These are phyloP conservation scores for Capitella teleta DNA, from an alignment of 1,140 invertebrate species.

Conservation along the genomic window DNA sequence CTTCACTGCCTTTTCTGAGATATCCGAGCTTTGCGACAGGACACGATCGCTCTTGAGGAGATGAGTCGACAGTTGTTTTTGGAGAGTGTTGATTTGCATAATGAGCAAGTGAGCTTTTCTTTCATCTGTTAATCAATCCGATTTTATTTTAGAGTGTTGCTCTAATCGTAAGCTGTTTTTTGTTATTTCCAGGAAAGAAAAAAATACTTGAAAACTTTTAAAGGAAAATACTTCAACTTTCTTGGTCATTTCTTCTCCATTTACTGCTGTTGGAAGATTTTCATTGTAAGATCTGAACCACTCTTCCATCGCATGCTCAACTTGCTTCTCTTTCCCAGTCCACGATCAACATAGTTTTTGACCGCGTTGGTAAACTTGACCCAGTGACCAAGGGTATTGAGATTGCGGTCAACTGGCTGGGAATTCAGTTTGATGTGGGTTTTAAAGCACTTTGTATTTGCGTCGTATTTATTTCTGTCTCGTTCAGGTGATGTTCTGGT, in stretches of 20 bases:
- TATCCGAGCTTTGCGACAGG: slow-evolving; percentile 53
- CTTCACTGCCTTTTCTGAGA: slow-evolving; percentile 19
- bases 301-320: no score
- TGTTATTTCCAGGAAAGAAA: slow-evolving; percentile 48
- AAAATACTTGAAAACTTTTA: slow-evolving; percentile 90
- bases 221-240: slow-evolving; percentile 98
- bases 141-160: neutral
- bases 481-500: slow-evolving; percentile 83
- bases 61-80: slow-evolving; percentile 86
- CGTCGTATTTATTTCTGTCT: neutral
- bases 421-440: slow-evolving; percentile 86
- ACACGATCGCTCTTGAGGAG: slow-evolving; percentile 81
- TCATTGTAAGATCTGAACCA: slow-evolving; percentile 84
- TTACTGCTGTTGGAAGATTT: slow-evolving; percentile 99
- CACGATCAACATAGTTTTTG: slow-evolving; percentile 90
- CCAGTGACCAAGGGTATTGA: slow-evolving; percentile 93
- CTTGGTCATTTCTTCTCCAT: slow-evolving; percentile 97
- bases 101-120: slow-evolving; percentile 56
- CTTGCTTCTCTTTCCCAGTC: slow-evolving; percentile 51
- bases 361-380: slow-evolving; percentile 95
- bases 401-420: slow-evolving; percentile 94
- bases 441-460: slow-evolving; percentile 1
- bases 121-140: no score
- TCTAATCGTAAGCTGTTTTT: neutral
- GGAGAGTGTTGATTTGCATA: slow-evolving; percentile 85